Conservation (phyloP, 2,888 invertebrate genomes). For the Iphiclides podalirius region DNA sequence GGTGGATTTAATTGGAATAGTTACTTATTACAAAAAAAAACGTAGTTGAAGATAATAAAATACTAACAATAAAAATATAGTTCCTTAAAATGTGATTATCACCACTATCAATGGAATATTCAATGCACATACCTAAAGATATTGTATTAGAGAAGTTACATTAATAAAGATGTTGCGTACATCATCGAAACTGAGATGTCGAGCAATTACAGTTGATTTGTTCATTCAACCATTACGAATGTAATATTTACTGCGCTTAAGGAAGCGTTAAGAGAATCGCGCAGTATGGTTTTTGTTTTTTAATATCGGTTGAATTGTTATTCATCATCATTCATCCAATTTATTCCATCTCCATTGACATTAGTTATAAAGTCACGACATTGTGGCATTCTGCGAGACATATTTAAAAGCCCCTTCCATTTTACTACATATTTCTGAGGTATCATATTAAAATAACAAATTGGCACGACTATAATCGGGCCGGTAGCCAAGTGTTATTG, state of each 20-base stretch:
- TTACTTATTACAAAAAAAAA: not conserved
- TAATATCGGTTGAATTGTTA: conserved; percentile 9
- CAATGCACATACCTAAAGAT: not conserved
- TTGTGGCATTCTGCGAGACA: conserved; percentile 46
- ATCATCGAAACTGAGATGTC: conserved; percentile 6
- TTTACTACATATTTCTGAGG: conserved; percentile 51
- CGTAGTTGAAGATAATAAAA: too few relatives aligned
- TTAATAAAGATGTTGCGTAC: too few relatives aligned
- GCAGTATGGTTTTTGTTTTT: conserved; percentile 9
- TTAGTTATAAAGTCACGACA: conserved; percentile 41
- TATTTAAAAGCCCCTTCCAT: conserved; percentile 47
- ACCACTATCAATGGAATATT: too few relatives aligned
- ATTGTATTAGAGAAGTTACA: too few relatives aligned
- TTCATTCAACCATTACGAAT: conserved; percentile 11
- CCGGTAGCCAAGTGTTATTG: conserved; percentile 55
- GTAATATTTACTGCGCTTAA: conserved; percentile 8
- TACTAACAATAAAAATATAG: too few relatives aligned
- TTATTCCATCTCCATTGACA: conserved; percentile 39
- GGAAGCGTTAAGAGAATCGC: conserved; percentile 12
- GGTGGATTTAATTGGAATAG: not conserved
- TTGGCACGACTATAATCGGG: conserved; percentile 57
- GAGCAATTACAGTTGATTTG: conserved; percentile 8
- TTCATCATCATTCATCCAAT: conserved; percentile 16
- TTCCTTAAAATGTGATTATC: too few relatives aligned
- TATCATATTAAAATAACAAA: conserved; percentile 65